Base-by-base conservation (phyloP, 1,140 invertebrate species). In the Uloborus diversus region DNA sequence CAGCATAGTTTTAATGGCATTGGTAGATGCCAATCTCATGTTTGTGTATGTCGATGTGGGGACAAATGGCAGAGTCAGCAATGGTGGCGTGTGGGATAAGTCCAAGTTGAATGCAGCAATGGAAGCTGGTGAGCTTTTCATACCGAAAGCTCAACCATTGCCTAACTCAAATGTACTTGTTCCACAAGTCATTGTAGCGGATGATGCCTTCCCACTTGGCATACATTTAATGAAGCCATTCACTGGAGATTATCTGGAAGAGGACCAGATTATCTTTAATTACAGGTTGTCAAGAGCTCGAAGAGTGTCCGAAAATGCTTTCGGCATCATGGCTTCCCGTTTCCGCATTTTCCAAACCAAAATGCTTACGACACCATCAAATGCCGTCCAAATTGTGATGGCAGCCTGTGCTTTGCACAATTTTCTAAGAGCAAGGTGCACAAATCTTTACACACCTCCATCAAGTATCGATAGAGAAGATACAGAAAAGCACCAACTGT, bases 141-240 rank as follows among this genome's bases (percentile, higher is more conserved):
- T 80, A 4, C 79, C 69, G 14, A 53, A 82, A 17, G 49, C 11
- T 14, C 4, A 70, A 56, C 13, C 14, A n/a, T 25, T 70, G 3
- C 68, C 51, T 20, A 11, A 3, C 4, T 56, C 47, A 35, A 32
- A 33, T 23, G 17, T 23, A 32, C 1, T 3, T 5, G 20, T 33
- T 42, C 87, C 87, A n/a, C 85, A 84, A 75, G 84, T 86, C n/a
- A n/a, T n/a, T n/a, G n/a, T n/a, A n/a, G n/a, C n/a, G n/a, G n/a
- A n/a, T n/a, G n/a, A n/a, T n/a, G n/a, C n/a, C n/a, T n/a, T n/a
- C n/a, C n/a, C n/a, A n/a, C n/a, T n/a, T 70, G 13, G n/a, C 17
- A n/a, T 28, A 20, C 3, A 64, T 20, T 7, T 64, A 1, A 64
- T 37, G 61, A 64, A 64, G 25, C 28, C 37, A 3, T 51, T n/a